Evolutionary conservation across 2,797 vertebrate genomes (phyloP).

Genomic region (Myioborus miniatus): DNA sequence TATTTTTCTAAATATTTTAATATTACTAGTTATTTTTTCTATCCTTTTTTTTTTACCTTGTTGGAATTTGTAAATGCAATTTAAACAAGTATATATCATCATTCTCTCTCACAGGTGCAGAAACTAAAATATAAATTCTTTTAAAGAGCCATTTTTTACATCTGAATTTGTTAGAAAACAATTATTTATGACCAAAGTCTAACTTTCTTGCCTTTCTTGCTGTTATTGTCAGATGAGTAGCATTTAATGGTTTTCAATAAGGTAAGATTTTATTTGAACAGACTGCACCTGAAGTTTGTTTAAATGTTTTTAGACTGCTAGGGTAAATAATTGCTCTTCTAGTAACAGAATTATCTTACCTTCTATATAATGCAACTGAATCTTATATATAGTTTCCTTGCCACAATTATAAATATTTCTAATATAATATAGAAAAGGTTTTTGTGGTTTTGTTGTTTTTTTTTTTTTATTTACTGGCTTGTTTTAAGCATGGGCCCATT

Average conservation of each 20-base stretch:
- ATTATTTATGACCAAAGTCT: background rate
- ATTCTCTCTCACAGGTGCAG: background rate
- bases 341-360: background rate
- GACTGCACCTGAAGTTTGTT: background rate
- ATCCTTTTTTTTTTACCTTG: background rate
- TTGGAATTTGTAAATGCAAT: background rate
- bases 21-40: background rate
- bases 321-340: background rate
- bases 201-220: background rate
- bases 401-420: background rate
- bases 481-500: background rate
- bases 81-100: background rate
- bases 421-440: background rate
- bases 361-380: background rate
- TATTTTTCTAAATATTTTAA: background rate
- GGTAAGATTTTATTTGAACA: background rate
- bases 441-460: background rate
- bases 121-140: background rate
- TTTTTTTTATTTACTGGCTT: background rate
- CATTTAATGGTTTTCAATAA: background rate
- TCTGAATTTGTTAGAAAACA: background rate
- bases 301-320: background rate
- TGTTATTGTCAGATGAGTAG: background rate
- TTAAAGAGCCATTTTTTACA: background rate
- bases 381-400: background rate